Evolutionary conservation across 1,140 invertebrate genomes (phyloP).

Genomic region (Megathymus violae): DNA sequence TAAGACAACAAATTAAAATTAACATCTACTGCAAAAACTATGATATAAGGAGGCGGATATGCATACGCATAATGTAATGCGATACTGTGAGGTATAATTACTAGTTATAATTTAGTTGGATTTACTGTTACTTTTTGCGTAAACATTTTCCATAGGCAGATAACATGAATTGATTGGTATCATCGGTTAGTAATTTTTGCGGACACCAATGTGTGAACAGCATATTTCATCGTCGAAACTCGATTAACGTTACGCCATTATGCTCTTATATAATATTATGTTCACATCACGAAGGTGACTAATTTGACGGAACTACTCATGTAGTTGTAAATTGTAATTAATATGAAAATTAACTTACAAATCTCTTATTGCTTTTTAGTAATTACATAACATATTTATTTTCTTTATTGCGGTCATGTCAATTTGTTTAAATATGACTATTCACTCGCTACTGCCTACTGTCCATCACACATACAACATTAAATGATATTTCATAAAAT

Average conservation of each 20-base stretch:
- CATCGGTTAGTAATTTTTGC: constrained; percentile 38
- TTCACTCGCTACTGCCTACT: no score
- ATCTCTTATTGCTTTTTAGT: constrained; percentile 38
- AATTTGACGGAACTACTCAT: constrained; percentile 45
- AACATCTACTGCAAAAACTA: no score
- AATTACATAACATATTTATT: no score
- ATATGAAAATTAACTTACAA: constrained; percentile 49
- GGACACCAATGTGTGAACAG: constrained; percentile 44
- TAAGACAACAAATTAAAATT: background rate
- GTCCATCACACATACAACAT: no score
- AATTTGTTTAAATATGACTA: no score
- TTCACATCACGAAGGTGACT: constrained; percentile 44
- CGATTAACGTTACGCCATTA: constrained; percentile 52
- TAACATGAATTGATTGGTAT: constrained; percentile 28
- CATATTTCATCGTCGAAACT: constrained; percentile 49
- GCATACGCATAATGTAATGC: background rate
- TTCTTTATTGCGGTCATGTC: no score
- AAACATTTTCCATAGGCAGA: constrained; percentile 11
- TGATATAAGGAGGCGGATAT: no score
- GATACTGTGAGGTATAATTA: background rate
- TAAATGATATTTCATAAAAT: no score
- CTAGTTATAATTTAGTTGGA: constrained; percentile 6
- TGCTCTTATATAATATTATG: constrained; percentile 53
- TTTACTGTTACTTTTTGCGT: constrained; percentile 8
- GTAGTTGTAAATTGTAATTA: constrained; percentile 57